Percentiles rank a stretch among this genome's conserved stretches.
Evolutionary conservation across 2,797 vertebrate genomes (phyloP).

Genomic region (Carapus acus): DNA sequence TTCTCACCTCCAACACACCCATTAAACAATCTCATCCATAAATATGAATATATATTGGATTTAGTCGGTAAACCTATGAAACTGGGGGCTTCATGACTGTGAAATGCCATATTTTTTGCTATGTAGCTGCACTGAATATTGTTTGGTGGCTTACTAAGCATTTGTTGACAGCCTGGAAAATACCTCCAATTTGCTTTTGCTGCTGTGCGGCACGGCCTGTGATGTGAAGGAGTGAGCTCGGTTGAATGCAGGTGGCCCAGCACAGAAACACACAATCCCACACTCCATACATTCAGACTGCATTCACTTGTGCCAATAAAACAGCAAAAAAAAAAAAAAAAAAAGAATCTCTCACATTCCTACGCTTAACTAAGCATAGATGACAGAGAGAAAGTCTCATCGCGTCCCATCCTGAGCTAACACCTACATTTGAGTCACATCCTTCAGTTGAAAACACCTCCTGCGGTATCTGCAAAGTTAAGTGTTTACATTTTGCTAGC

Average conservation of each 20-base stretch:
- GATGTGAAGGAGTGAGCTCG: not conserved
- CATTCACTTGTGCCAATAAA: slow-evolving; percentile 11
- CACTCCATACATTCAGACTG: not conserved
- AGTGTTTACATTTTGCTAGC: slow-evolving; percentile 27
- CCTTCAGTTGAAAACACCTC: not conserved
- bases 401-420: no score
- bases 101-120: no score
- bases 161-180: slow-evolving; percentile 6
- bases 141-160: slow-evolving; percentile 19
- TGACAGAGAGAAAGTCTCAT: no score
- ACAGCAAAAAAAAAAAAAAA: not conserved
- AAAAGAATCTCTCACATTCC: not conserved
- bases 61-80: no score
- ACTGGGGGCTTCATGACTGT: not conserved
- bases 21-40: no score
- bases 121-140: no score
- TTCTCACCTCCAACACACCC: no score
- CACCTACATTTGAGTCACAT: no score
- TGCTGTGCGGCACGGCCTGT: slow-evolving; percentile 3
- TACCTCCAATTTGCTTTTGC: slow-evolving; percentile 3
- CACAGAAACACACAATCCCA: slow-evolving; percentile 1
- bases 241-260: slow-evolving; percentile 11
- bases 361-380: no score
- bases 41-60: no score
- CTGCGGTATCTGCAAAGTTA: not conserved